A percentile compares a stretch with the other conserved stretches of the same genome.
phyloP scores from a whole-genome alignment of 2,797 vertebrate genomes.

The Enteromius trimaculatus region DNA sequence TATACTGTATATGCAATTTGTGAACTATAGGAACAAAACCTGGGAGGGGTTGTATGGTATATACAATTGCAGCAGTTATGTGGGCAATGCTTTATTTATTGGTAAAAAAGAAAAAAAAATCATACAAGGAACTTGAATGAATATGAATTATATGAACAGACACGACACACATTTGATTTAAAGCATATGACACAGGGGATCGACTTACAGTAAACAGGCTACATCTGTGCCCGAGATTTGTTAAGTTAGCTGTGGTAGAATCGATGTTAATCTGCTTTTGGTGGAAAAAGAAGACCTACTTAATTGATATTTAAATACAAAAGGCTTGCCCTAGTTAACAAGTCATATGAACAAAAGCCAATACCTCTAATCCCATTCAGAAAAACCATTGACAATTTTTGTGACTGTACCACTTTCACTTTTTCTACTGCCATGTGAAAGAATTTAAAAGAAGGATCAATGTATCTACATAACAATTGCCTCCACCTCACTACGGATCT shows the following conservation, averaged over 20 bases:
- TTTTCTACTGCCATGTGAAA: not conserved
- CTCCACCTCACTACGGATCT: slow-evolving; percentile 26
- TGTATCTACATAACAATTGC: slow-evolving; percentile 28
- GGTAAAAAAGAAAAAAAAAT: not conserved
- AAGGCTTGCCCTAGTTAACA: not conserved
- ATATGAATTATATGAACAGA: slow-evolving; percentile 7
- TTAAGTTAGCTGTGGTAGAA: not conserved
- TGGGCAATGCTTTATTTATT: not conserved
- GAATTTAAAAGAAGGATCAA: slow-evolving; percentile 10
- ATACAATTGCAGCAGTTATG: not conserved
- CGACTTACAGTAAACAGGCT: not conserved
- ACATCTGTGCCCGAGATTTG: not conserved
- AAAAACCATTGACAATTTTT: slow-evolving; percentile 4
- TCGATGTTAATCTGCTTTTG: not conserved
- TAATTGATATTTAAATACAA: not conserved
- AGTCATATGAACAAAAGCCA: not conserved
- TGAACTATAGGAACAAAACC: not conserved
- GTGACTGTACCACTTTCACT: not conserved
- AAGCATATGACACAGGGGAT: not conserved
- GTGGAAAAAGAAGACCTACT: not conserved
- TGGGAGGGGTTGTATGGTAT: not conserved
- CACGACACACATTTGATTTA: not conserved
- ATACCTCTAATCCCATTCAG: not conserved
- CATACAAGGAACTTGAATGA: not conserved
- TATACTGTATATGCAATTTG: not conserved